Base-by-base conservation (phyloP, 1,140 invertebrate genomes). In the Cryptotermes secundus region DNA sequence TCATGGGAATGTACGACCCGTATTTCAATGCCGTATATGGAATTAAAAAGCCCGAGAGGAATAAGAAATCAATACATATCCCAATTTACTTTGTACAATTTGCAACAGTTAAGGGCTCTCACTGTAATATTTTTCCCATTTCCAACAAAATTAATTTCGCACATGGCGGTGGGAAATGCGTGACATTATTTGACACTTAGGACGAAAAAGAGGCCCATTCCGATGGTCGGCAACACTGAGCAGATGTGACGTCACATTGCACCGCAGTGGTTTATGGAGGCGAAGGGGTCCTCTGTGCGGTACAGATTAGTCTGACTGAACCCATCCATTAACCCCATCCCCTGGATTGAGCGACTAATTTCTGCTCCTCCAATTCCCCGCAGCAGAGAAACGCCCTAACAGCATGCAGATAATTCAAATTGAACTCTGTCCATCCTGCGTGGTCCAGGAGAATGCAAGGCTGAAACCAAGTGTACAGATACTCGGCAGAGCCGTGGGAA, bases 241-340 rank as follows among this genome's bases (percentile, higher is more conserved):
- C 59, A 72, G 26, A 26, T 72, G 59, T 72, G 59, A 72, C 59
- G 59, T 72, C 59, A 31, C 59, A 72, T 72, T 72, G 59, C 26
- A n/a, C 59, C 59, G 26, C 59, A 26, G 59, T 72, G 59, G 59
- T 72, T 72, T 72, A 72, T 72, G 59, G 59, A 26, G 7, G 26
- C 26, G 59, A 72, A 26, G 1, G 1, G n/a, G 59, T 72, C 4
- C 59, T 26, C 4, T 72, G 31, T 72, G 59, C 31, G 59, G 59
- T 72, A n/a, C 26, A 72, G 59, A 72, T 72, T 72, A 72, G 59
- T 72, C 59, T 72, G 59, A 72, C 59, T 72, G 59, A 72, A n/a
- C 59, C 59, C 59, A 72, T 72, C 59, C 59, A 72, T 72, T 72
- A 72, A 72, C 26, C 59, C 59, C 59, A 22, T 72, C n/a, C 59